Evolutionary conservation across 1,140 invertebrate species (phyloP), one percentile per base, ranked within the genome.

Genomic region (Drosophila obscura): DNA sequence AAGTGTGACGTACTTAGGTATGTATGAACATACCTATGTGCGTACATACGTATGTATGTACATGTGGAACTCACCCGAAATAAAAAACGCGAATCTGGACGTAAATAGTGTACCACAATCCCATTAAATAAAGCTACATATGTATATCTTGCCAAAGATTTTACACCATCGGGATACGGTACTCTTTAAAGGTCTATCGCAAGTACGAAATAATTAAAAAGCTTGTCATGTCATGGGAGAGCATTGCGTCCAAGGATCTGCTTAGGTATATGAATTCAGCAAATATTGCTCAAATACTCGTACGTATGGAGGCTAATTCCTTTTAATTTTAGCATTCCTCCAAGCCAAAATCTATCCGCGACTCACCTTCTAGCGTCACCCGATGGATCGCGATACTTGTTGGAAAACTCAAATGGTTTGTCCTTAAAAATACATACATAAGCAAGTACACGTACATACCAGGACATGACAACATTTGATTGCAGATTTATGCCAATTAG

Each of bases 331-430:
- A 75, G 90, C 59, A 89, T 90, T 48, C 87, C 90, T 15, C 83
- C 52, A 44, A 90, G 87, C 63, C 90, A 90, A 41, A 91, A 91
- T 60, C 56, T 97, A 76, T 96, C 96, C 61, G 96, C 96, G 46
- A 96, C 96, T 52, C 94, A 96, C 49, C 93, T 97, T 51, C 93
- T 97, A 53, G 95, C 95, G 49, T 96, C 96, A 43, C 96, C 96
- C 51, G 96, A 96, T 91, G 95, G 95, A 48, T 96, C 95, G 13
- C 93, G 95, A 62, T 95, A 96, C 89, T 94, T 95, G 43, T 92
- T 96, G 35, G 96, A 96, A 89, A 94, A 94, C 72, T 90, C 92
- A 75, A 93, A 93, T 79, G 93, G 93, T 94, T 71, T 48, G 56
- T 44, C 24, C 58, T 55, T 51, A 28, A 43, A n/a, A 8, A 31